phyloP scores from a whole-genome alignment of 2,888 invertebrate genomes.

The Helleia helle region DNA sequence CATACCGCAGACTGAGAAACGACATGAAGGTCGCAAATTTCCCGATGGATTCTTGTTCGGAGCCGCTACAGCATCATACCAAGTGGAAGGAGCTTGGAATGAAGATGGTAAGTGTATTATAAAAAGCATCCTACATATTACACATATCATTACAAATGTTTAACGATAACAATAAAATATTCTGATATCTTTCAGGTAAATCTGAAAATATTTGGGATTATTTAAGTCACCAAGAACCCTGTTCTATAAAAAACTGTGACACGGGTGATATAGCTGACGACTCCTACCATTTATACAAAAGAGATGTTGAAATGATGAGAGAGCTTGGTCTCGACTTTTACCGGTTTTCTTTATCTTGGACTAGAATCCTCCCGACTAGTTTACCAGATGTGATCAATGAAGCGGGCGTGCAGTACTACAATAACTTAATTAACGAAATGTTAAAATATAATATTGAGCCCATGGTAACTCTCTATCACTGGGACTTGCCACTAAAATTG shows the following conservation, averaged over 20 bases:
- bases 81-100: constrained; percentile 68
- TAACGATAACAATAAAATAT: too few species aligned
- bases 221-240: constrained; percentile 49
- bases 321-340: constrained; percentile 50
- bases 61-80: constrained; percentile 57
- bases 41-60: too few species aligned
- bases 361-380: constrained; percentile 71
- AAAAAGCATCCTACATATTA: too few species aligned
- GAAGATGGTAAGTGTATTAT: constrained; percentile 44
- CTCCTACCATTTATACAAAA: constrained; percentile 67
- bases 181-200: constrained; percentile 45
- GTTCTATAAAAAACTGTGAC: constrained; percentile 56
- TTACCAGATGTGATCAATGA: constrained; percentile 57
- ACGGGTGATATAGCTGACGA: constrained; percentile 72
- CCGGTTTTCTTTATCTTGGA: constrained; percentile 73
- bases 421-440: constrained; percentile 59
- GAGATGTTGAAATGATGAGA: constrained; percentile 47
- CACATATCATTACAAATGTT: too few species aligned
- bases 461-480: constrained; percentile 59
- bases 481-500: constrained; percentile 53
- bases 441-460: constrained; percentile 69
- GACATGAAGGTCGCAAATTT: too few species aligned
- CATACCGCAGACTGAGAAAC: too few species aligned
- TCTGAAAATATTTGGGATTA: constrained; percentile 75
- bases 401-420: constrained; percentile 29